phyloP scores from a whole-genome alignment of 2,797 vertebrate species.

The Stomatorhinus walkeri region DNA sequence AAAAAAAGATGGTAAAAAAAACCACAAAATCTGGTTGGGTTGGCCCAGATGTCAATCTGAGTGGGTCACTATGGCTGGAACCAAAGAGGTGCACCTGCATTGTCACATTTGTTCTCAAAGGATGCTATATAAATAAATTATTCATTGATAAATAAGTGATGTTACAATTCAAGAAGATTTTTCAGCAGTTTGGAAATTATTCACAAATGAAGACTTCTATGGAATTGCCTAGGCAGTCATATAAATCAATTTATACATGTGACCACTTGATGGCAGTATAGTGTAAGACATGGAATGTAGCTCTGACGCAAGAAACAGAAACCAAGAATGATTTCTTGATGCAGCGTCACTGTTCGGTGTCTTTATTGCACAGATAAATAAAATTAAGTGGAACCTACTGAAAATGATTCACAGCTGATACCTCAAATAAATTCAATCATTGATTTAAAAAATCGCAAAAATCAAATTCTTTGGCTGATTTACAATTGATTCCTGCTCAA shows the following conservation, averaged over 20 bases:
- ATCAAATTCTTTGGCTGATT: background rate
- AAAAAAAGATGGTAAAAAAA: background rate
- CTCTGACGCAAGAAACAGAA: background rate
- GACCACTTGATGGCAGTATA: conserved; percentile 11
- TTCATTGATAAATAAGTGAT: background rate
- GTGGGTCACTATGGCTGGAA: background rate
- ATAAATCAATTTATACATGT: background rate
- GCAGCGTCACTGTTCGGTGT: background rate
- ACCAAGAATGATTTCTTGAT: background rate
- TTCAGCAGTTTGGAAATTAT: background rate
- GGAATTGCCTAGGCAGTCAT: background rate
- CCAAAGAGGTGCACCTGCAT: background rate
- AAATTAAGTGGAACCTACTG: background rate
- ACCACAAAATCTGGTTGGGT: background rate
- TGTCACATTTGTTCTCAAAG: background rate
- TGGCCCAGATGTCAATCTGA: background rate
- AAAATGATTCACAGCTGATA: background rate
- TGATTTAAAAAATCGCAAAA: background rate
- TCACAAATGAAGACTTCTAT: background rate
- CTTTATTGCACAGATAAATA: background rate
- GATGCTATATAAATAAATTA: background rate
- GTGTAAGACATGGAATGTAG: background rate
- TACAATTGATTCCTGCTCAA: background rate
- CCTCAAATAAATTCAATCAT: background rate
- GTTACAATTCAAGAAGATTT: background rate